Conservation (phyloP, 37 sponge, comb jelly and placozoan species). For the Theonella swinhoei region DNA sequence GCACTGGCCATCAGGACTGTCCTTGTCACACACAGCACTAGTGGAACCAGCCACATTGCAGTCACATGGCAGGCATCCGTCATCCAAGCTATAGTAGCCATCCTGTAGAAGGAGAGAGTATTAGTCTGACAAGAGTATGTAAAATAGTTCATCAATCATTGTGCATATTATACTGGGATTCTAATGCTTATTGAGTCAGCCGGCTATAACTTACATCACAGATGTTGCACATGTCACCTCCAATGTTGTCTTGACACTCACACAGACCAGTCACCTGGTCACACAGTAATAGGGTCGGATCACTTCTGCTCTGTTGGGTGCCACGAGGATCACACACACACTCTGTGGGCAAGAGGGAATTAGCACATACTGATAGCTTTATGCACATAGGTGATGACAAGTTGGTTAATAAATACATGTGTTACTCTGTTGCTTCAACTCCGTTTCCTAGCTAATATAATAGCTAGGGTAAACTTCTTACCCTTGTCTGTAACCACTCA, state of each 20-base stretch:
- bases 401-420: no score
- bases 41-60: constrained; percentile 44
- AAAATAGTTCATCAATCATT: constrained; percentile 11
- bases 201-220: background rate
- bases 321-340: no score
- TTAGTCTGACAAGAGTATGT: background rate
- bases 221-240: no score
- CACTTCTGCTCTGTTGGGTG: no score
- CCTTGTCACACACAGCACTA: constrained; percentile 51
- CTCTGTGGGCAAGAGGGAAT: no score
- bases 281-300: constrained; percentile 34
- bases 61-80: constrained; percentile 33
- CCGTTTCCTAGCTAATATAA: no score
- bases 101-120: constrained; percentile 15
- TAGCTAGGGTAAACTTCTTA: no score
- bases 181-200: constrained; percentile 21
- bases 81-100: constrained; percentile 14
- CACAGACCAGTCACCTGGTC: constrained; percentile 48
- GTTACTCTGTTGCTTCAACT: no score
- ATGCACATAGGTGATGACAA: no score
- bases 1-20: constrained; percentile 61
- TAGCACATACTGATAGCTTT: no score
- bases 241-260: constrained; percentile 13
- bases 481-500: no score
- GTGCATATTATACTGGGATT: constrained; percentile 22